Evolutionary conservation across 2,797 vertebrate genomes (phyloP).

Genomic region (Monodelphis domestica): DNA sequence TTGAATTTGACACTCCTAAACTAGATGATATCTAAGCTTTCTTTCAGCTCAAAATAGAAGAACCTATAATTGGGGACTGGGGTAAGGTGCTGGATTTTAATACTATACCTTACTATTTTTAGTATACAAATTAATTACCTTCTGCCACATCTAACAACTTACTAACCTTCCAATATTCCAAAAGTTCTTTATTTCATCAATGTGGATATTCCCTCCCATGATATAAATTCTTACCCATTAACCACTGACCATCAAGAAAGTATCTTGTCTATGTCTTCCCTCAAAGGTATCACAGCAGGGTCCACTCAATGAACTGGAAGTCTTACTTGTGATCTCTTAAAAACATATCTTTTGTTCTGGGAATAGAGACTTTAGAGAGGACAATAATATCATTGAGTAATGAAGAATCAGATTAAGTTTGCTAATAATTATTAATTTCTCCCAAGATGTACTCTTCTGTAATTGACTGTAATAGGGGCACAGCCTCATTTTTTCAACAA

Average conservation of each 20-base stretch:
- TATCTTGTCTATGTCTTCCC: background rate
- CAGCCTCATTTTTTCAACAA: conserved; percentile 17
- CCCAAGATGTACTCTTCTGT: conserved; percentile 21
- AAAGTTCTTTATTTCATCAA: background rate
- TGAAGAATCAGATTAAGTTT: background rate
- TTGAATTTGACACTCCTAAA: background rate
- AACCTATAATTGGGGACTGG: background rate
- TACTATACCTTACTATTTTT: background rate
- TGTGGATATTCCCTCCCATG: background rate
- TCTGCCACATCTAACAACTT: background rate
- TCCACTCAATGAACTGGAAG: background rate
- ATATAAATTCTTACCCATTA: background rate
- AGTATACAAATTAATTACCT: background rate
- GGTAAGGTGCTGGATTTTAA: background rate
- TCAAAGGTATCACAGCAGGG: background rate
- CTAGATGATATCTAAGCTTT: background rate
- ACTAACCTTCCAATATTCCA: background rate
- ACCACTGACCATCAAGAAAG: background rate
- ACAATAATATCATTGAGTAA: background rate
- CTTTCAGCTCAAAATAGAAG: background rate
- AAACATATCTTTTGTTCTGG: conserved; percentile 1
- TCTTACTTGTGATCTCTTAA: background rate
- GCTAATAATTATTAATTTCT: conserved; percentile 25
- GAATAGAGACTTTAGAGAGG: background rate
- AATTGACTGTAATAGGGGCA: background rate